phyloP scores from a whole-genome alignment of 2,888 invertebrate species.

The Oscheius onirici region DNA sequence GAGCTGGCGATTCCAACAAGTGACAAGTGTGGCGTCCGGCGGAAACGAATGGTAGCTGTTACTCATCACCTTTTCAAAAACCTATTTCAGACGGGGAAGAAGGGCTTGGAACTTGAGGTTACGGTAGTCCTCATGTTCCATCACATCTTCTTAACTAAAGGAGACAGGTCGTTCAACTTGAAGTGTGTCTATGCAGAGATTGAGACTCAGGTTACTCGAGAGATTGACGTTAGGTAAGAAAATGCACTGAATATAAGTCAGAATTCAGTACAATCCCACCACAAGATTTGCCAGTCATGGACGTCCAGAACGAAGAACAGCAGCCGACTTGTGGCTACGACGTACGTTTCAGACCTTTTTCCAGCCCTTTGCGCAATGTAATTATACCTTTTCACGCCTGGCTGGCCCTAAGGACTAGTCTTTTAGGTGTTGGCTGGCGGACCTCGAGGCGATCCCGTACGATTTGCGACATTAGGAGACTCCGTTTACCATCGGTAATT shows the following conservation, averaged over 20 bases:
- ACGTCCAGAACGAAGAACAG: slow-evolving; percentile 36
- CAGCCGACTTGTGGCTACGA: slow-evolving; percentile 63
- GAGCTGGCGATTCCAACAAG: slow-evolving; percentile 60
- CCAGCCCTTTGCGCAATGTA: no score
- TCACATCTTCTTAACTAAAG: slow-evolving; percentile 61
- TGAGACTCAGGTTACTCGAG: slow-evolving; percentile 56
- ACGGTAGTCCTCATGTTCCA: slow-evolving; percentile 68
- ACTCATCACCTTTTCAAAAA: background rate
- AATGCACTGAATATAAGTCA: background rate
- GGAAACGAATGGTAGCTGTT: slow-evolving; percentile 50
- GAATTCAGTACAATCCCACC: slow-evolving; percentile 40
- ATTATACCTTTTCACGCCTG: slow-evolving; percentile 6
- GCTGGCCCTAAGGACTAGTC: background rate
- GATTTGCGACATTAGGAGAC: slow-evolving; percentile 64
- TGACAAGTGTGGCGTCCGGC: slow-evolving; percentile 63
- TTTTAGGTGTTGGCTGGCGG: slow-evolving; percentile 51
- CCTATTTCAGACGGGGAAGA: slow-evolving; percentile 49
- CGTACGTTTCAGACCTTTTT: slow-evolving; percentile 35
- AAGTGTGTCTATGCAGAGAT: slow-evolving; percentile 63
- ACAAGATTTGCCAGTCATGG: slow-evolving; percentile 52
- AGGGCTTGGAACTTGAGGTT: slow-evolving; percentile 63
- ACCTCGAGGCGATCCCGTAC: slow-evolving; percentile 47
- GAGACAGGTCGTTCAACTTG: slow-evolving; percentile 59
- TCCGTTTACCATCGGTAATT: slow-evolving; percentile 57
- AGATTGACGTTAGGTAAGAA: slow-evolving; percentile 59